phyloP scores from a whole-genome alignment of 2,113 vertebrate species.

The Nesoenas mayeri region DNA sequence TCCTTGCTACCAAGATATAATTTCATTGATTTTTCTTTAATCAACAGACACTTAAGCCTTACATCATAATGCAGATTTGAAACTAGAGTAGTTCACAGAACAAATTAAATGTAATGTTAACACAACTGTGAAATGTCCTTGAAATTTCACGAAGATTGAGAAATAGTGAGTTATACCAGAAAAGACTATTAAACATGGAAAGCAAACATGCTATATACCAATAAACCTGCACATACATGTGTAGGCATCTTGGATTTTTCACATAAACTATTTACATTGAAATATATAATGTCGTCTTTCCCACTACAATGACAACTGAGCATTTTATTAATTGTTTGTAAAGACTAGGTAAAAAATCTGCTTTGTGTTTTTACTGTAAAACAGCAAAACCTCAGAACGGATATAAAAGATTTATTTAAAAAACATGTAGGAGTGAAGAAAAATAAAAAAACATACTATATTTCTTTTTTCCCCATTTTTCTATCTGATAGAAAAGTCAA shows the following conservation, averaged over 20 bases:
- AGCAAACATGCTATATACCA: background rate
- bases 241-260: background rate
- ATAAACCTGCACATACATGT: background rate
- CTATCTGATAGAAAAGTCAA: background rate
- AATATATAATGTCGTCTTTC: background rate
- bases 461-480: background rate
- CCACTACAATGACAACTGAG: background rate
- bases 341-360: background rate
- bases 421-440: background rate
- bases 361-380: background rate
- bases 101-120: background rate
- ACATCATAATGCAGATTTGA: background rate
- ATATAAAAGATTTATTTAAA: background rate
- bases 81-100: background rate
- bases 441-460: background rate
- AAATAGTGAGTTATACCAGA: background rate
- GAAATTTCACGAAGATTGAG: background rate
- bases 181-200: background rate
- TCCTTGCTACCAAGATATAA: background rate
- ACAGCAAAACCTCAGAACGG: background rate
- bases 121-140: background rate
- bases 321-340: background rate
- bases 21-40: background rate
- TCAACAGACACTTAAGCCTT: background rate
- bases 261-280: background rate